Percentiles rank a stretch among this genome's conserved stretches.
phyloP scores from a whole-genome alignment of 2,113 vertebrate genomes.

The Dromiciops gliroides region DNA sequence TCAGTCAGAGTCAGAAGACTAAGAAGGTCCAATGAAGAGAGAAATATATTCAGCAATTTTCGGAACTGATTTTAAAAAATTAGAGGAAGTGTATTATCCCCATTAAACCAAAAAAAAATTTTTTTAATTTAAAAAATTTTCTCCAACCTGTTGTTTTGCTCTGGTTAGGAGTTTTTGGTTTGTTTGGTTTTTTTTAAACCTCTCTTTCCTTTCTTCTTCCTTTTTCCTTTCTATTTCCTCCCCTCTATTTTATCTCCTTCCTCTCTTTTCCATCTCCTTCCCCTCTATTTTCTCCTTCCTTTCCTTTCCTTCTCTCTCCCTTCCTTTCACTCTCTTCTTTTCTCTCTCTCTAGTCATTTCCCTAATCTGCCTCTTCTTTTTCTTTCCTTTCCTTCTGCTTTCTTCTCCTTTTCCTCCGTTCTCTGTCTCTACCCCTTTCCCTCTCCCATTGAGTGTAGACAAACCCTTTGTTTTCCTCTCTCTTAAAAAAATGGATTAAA shows the following conservation, averaged over 20 bases:
- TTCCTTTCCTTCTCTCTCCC: no score
- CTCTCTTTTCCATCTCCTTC: background rate
- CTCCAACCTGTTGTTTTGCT: no score
- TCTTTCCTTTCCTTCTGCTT: conserved; percentile 34
- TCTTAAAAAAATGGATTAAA: conserved; percentile 68
- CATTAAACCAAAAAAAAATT: background rate
- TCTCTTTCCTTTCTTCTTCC: background rate
- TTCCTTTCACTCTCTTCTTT: background rate
- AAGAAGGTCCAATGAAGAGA: background rate
- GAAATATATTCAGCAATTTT: background rate
- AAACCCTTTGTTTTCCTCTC: conserved; percentile 44
- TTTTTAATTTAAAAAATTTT: no score
- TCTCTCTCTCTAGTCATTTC: conserved; percentile 27
- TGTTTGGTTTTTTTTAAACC: no score
- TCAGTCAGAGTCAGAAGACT: background rate
- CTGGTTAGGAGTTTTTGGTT: no score
- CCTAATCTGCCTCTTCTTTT: conserved; percentile 39
- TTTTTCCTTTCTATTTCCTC: background rate
- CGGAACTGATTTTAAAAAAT: background rate
- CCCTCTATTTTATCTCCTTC: background rate
- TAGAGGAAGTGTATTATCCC: background rate
- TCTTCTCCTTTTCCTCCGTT: conserved; percentile 9
- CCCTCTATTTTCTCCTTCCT: no score
- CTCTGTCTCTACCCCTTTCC: background rate
- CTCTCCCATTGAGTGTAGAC: conserved; percentile 32